phyloP scores from a whole-genome alignment of 2,888 invertebrate genomes.

The Megaustenia siamemsis region DNA sequence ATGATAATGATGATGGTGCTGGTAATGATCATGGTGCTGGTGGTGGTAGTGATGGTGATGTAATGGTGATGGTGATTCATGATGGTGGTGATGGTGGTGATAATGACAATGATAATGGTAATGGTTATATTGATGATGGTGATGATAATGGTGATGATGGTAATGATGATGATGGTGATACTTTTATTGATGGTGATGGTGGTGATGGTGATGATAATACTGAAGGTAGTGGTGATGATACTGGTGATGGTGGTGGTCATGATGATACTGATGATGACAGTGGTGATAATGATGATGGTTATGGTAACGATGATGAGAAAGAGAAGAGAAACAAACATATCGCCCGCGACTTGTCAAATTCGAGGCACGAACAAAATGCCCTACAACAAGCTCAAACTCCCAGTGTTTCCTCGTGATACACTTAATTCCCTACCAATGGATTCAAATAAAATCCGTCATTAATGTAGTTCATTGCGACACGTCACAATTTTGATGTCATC shows the following conservation, averaged over 20 bases:
- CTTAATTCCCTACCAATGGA: no score
- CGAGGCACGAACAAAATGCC: no score
- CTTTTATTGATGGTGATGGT: slow-evolving; percentile 30
- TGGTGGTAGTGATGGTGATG: background rate
- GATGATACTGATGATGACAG: slow-evolving; percentile 17
- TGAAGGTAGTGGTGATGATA: slow-evolving; percentile 34
- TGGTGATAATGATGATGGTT: background rate
- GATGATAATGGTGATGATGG: no score
- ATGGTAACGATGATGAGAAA: background rate
- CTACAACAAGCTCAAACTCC: no score
- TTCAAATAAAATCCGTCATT: no score
- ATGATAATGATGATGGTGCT: background rate
- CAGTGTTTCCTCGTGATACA: no score
- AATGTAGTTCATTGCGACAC: no score
- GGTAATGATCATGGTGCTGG: background rate
- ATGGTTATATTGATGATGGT: slow-evolving; percentile 6
- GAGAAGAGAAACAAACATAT: no score
- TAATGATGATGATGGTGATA: slow-evolving; percentile 37
- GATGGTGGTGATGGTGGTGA: background rate
- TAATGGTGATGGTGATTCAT: no score
- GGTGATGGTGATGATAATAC: slow-evolving; percentile 40
- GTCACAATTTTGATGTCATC: no score
- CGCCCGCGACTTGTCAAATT: no score
- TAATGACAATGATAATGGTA: background rate
- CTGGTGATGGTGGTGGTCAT: slow-evolving; percentile 39